Evolutionary conservation across 1,140 invertebrate species (phyloP), one percentile per base, ranked within the genome.

Genomic region (Lysiphlebus fabarum): DNA sequence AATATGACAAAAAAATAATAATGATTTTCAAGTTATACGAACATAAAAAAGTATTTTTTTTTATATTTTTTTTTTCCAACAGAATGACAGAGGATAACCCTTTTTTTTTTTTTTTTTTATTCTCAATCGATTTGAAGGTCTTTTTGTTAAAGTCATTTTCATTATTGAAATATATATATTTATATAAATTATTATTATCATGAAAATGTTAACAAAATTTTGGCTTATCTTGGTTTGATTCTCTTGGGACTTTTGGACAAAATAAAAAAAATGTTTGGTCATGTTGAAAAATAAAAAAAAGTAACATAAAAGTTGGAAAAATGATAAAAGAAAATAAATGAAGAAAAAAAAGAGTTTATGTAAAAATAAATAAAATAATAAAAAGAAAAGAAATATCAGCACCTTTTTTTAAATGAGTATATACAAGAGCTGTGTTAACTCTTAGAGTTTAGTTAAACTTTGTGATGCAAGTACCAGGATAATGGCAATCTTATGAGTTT

Each of bases 401-500:
- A 26, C 17, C 17, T 26, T 26, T 26, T n/a, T 26, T 26, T 1
- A 26, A 26, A 26, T 26, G 17, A 26, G 17, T 26, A 26, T 26
- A 26, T 26, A 26, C 17, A 26, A 26, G 17, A 26, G 17, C 17
- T 26, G 4, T 26, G 17, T 26, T 26, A 26, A 26, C 17, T 26
- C 17, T 26, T 26, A 26, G 17, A 26, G 17, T 26, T 26, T 4
- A 26, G 17, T 26, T 26, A 26, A 26, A 26, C 17, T 26, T 26
- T 26, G 17, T 26, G 17, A 26, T 26, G 0, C 63, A 67, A 73
- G 64, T 68, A 61, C 17, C 17, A 26, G 67, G 68, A 71, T 73
- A 72, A 73, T 73, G 65, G 66, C 54, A 55, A 71, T 71, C 66
- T 72, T 72, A 72, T 73, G 63, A 62, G 56, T 63, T 59, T 65